Conservation (phyloP, 2,888 invertebrate genomes). For the Cheilosia scutellata region DNA sequence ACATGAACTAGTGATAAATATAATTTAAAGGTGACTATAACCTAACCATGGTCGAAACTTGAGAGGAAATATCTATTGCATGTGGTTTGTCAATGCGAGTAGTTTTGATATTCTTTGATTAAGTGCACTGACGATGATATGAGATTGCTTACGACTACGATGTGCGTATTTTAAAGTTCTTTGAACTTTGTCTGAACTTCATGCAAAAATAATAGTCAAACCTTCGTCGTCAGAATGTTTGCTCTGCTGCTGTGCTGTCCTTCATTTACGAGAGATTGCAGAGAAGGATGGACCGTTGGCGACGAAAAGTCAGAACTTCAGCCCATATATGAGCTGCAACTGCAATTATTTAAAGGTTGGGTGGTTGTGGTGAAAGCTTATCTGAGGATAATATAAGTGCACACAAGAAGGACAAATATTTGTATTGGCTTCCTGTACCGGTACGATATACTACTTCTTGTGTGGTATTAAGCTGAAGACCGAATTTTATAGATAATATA, state of each 20-base stretch:
- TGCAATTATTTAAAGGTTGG: slow-evolving; percentile 16
- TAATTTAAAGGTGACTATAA: slow-evolving; percentile 25
- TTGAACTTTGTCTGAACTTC: slow-evolving; percentile 29
- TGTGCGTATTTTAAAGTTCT: slow-evolving; percentile 10
- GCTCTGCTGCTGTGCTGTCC: slow-evolving; percentile 6
- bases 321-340: slow-evolving; percentile 20
- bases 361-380: slow-evolving; percentile 44
- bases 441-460: slow-evolving; percentile 22
- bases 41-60: slow-evolving; percentile 5
- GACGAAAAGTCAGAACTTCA: slow-evolving; percentile 6
- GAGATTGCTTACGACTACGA: slow-evolving; percentile 2
- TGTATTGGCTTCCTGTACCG: slow-evolving; percentile 48
- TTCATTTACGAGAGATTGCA: background rate
- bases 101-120: slow-evolving; percentile 9
- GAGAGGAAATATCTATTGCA: background rate
- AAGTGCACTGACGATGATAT: slow-evolving; percentile 15
- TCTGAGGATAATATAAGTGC: slow-evolving; percentile 52
- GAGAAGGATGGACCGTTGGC: background rate
- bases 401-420: slow-evolving; percentile 53
- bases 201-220: slow-evolving; percentile 36
- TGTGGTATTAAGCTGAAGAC: slow-evolving; percentile 8
- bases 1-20: background rate
- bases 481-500: slow-evolving; percentile 43
- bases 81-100: slow-evolving; percentile 4
- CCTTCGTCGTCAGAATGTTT: slow-evolving; percentile 4